Base-by-base conservation (phyloP, 1,140 invertebrate species). In the Oppia nitens region DNA sequence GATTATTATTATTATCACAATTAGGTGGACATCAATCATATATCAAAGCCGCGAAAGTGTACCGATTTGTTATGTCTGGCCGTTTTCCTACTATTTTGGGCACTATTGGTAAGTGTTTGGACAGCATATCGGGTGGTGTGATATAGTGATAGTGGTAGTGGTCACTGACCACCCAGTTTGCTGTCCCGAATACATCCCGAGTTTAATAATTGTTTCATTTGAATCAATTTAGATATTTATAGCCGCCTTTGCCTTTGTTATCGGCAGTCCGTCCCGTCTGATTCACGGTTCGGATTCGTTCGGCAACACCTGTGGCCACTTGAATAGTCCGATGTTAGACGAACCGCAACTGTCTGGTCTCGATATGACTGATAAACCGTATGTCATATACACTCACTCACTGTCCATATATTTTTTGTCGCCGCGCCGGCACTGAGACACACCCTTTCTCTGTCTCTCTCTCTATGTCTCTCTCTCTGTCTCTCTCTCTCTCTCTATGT, bases 281-380 rank as follows among this genome's bases (percentile, higher is more conserved):
- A 82, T 91, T 59, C 87, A 91, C 77, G 90, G 91, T 49, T 91
- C 87, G 72, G 90, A 96, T 70, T 91, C 87, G 63, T 94, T 88
- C 76, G 90, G 90, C n/a, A 94, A 95, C 71, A 89, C 86, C 28
- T 96, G 91, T 73, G 89, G 89, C 24, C 81, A 84, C 49, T 80
- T 82, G 63, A 80, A 80, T 61, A 85, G 87, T 69, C 78, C 80
- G 62, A 79, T 80, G 61, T 80, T 87, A 61, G 79, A 79, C 27
- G 80, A 81, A 64, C 77, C 84, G 64, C 77, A 82, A 4, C 71
- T 85, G 32, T 85, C 86, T 17, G 88, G 88, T 17, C 75, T 82
- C 62, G 83, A 88, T 68, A 88, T 85, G 50, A 77, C 76, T 26
- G 79, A 87, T 51, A 85, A 83, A 69, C 82, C 80, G 70, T 83